Base-by-base conservation (phyloP, 2,797 vertebrate genomes). In the Pseudochromis fuscus region DNA sequence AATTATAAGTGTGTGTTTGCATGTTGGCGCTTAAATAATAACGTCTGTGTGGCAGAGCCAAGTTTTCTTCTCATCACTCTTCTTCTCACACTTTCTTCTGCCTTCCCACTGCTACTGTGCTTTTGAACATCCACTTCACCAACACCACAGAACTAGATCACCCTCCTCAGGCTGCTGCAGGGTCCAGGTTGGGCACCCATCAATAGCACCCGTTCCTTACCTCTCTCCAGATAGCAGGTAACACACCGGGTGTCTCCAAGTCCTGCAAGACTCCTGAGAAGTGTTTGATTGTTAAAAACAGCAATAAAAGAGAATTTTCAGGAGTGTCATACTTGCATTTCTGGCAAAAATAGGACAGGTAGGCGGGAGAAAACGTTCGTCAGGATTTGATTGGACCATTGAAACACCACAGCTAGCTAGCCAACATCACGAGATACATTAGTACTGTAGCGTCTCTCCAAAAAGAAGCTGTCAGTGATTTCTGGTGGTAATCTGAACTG, bases 51-150 rank as follows among this genome's bases (percentile, higher is more conserved):
- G 63, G 35, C 24, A 69, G 11, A 75, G 46, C 56, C 53, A 45
- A 59, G 63, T 35, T 75, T n/a, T 66, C 38, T 79, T 75, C 67
- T 87, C 74, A 40, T 60, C 68, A 23, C 67, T 85, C 69, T 37
- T 64, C 23, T 58, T 53, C n/a, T 44, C 51, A 55, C 45, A 55
- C 42, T 61, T 60, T 73, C 28, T 23, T 33, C 23, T 9, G 2
- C 45, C 12, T 10, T 68, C 11, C 50, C 31, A 16, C 37, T 70
- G 72, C 42, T 53, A 25, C 33, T 52, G 51, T 31, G 46, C 42
- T 68, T 59, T 64, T 71, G n/a, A 78, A 58, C 25, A 28, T 53
- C 46, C 69, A 31, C 58, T 31, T 44, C 48, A 62, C 27, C 35
- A 25, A 55, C 42, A 58, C 38, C 40, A 18, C 24, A 5, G 21